These are phyloP conservation scores for Lepidotrigona ventralis DNA, from an alignment of 1,140 invertebrate genomes.

Conservation along the genomic window DNA sequence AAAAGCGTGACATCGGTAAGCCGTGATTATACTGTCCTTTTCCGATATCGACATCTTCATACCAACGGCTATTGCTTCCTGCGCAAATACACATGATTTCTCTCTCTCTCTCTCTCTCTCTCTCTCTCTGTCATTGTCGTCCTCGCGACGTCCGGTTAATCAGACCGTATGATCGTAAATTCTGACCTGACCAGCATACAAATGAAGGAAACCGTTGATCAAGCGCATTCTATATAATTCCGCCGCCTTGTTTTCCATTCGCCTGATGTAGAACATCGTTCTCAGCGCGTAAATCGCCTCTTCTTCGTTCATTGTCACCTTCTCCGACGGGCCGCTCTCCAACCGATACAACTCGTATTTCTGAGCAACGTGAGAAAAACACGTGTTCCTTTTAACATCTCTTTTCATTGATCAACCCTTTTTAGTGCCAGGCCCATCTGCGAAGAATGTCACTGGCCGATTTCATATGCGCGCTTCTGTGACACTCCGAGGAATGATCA, in stretches of 20 bases:
- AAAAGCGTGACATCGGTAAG: slow-evolving; percentile 87
- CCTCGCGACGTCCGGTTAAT: not conserved
- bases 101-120: not conserved
- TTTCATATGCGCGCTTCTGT: too few species aligned
- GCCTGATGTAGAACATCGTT: slow-evolving; percentile 85
- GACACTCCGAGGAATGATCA: too few species aligned
- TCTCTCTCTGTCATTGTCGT: not conserved
- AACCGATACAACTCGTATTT: slow-evolving; percentile 60
- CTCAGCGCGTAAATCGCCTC: slow-evolving; percentile 45
- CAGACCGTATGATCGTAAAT: not conserved
- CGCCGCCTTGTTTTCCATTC: slow-evolving; percentile 87
- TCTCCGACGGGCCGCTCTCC: slow-evolving; percentile 36
- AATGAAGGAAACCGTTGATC: slow-evolving; percentile 89
- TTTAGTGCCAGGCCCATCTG: too few species aligned
- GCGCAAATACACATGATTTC: too few species aligned
- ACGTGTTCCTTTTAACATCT: not conserved
- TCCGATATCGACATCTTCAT: slow-evolving; percentile 34
- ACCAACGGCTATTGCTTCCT: slow-evolving; percentile 66
- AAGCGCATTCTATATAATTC: slow-evolving; percentile 89
- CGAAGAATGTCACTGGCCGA: too few species aligned
- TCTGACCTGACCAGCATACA: slow-evolving; percentile 86
- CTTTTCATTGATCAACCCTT: too few species aligned
- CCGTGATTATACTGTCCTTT: slow-evolving; percentile 77
- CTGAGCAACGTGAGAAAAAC: slow-evolving; percentile 22
- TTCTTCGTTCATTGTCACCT: not conserved